Evolutionary conservation across 2,888 invertebrate species (phyloP).

Genomic region (Elysia crispata): DNA sequence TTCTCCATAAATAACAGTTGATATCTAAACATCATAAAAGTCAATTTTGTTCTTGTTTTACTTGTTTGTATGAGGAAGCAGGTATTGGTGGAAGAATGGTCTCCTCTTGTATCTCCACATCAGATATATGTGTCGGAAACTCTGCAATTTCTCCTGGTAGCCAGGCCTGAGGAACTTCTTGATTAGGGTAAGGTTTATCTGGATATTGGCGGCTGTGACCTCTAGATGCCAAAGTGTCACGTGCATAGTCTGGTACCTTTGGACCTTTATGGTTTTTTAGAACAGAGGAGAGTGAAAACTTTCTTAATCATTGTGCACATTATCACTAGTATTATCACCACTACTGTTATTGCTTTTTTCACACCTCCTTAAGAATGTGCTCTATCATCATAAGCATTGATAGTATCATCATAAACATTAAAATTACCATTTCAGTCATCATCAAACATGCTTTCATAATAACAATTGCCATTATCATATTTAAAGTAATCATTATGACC

Average conservation of each 20-base stretch:
- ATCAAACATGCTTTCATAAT: neutral
- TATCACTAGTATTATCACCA: neutral
- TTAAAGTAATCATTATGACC: no score
- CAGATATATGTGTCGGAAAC: conserved; percentile 47
- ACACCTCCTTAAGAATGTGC: no score
- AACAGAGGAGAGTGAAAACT: neutral
- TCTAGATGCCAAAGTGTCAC: conserved; percentile 67
- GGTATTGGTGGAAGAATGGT: no score
- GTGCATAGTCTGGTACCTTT: conserved; percentile 68
- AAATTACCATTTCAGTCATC: neutral
- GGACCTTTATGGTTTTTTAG: conserved; percentile 55
- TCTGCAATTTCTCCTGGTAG: conserved; percentile 40
- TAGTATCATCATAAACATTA: no score
- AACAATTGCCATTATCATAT: neutral
- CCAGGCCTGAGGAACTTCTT: conserved; percentile 28
- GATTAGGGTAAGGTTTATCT: conserved; percentile 41
- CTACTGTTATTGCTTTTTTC: no score
- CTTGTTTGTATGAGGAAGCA: no score
- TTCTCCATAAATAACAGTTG: no score
- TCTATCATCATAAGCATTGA: neutral
- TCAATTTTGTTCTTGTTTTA: no score
- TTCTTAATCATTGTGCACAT: neutral
- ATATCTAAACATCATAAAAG: no score
- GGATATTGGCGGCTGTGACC: conserved; percentile 58
- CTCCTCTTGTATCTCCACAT: conserved; percentile 20